Conservation (phyloP, 2,888 invertebrate species). For the Tinea pellionella region DNA sequence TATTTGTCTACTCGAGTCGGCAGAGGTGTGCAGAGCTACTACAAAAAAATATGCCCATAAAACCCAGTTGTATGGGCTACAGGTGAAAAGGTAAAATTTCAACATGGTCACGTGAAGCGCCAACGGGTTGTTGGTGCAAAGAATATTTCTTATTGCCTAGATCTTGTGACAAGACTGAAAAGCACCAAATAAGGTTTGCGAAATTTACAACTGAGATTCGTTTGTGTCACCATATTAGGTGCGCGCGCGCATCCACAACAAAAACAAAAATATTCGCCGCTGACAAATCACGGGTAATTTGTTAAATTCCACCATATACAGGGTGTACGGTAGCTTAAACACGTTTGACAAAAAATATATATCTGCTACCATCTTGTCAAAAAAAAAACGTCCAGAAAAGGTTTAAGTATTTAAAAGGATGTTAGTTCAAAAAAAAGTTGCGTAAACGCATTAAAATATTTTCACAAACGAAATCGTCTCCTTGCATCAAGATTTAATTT, state of each 20-base stretch:
- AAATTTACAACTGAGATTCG: neutral
- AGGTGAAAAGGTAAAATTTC: no score
- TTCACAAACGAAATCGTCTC: neutral
- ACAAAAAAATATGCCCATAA: no score
- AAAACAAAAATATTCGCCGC: conserved; percentile 47
- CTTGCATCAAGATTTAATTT: neutral
- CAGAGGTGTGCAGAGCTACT: no score
- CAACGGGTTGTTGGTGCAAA: neutral
- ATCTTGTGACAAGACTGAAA: neutral
- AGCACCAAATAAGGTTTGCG: neutral
- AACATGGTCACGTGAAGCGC: no score
- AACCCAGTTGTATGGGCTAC: no score
- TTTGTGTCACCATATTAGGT: conserved; percentile 43
- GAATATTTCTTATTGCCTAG: neutral
- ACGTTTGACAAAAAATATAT: neutral
- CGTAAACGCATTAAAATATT: neutral
- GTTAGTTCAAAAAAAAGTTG: no score
- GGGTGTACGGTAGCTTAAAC: conserved; percentile 4
- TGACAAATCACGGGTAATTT: conserved; percentile 66
- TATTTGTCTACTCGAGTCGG: no score
- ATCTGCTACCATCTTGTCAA: neutral
- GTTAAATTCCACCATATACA: conserved; percentile 28
- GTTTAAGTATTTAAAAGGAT: neutral
- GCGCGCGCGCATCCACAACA: conserved; percentile 32
- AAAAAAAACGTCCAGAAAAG: neutral